A percentile compares a stretch with the other conserved stretches of the same genome.
Conservation (phyloP, 2,113 vertebrate species). For the Athene noctua region DNA sequence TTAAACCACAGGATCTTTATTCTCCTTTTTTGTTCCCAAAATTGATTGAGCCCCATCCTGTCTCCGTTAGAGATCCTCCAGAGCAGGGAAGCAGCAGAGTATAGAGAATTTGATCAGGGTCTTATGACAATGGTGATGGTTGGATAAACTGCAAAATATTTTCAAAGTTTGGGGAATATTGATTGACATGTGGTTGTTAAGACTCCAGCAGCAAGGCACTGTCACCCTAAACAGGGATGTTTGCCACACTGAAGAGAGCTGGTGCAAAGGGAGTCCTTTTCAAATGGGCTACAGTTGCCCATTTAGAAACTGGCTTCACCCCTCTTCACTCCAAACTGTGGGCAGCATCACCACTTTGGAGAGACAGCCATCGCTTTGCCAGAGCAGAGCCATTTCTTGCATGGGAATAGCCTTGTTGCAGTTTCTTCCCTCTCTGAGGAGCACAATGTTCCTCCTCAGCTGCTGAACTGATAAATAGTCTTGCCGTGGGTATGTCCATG, state of each 20-base stretch:
- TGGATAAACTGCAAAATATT: neutral
- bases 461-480: neutral
- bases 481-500: rapidly evolving
- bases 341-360: neutral
- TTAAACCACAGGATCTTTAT: neutral
- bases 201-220: neutral
- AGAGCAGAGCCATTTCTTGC: neutral
- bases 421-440: neutral
- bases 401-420: neutral
- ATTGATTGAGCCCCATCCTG: neutral
- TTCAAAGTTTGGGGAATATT: neutral
- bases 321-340: neutral
- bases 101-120: neutral
- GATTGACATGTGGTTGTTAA: rapidly evolving
- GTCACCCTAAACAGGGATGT: neutral
- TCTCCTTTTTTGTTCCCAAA: neutral
- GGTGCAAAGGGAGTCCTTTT: neutral
- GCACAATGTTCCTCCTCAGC: neutral
- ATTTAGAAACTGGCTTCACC: neutral
- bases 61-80: neutral
- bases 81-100: neutral
- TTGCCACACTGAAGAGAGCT: neutral
- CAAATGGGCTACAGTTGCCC: neutral
- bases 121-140: no score
- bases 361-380: neutral